phyloP scores from a whole-genome alignment of 2,888 invertebrate species.

The Silvanus unidentatus region DNA sequence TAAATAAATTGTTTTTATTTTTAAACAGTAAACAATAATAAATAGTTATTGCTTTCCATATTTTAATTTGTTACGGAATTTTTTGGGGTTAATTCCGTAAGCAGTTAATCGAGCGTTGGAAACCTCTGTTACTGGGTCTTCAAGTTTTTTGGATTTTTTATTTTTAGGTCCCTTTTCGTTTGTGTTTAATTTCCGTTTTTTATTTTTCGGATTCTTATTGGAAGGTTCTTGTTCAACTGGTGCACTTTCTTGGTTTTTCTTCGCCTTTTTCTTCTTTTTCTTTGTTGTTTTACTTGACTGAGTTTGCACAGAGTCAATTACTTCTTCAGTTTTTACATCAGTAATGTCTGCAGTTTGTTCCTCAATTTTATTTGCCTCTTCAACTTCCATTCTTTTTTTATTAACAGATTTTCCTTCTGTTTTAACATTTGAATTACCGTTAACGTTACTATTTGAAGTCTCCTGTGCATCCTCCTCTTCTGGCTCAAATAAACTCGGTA shows the following conservation, averaged over 20 bases:
- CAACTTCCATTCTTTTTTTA: constrained; percentile 3
- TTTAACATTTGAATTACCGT: constrained; percentile 11
- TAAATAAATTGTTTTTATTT: constrained; percentile 1
- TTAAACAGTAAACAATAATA: not conserved
- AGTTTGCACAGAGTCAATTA: too few relatives aligned
- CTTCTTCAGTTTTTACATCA: too few relatives aligned
- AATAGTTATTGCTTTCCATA: constrained; percentile 41
- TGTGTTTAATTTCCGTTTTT: constrained; percentile 26
- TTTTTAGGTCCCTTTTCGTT: constrained; percentile 31
- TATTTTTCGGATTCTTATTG: too few relatives aligned
- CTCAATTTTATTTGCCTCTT: constrained; percentile 15
- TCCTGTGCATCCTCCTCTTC: constrained; percentile 18
- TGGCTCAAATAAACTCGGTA: constrained; percentile 68
- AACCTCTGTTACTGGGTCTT: constrained; percentile 40
- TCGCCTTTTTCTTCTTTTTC: constrained; percentile 5
- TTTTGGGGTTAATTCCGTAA: constrained; percentile 88
- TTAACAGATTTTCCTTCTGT: constrained; percentile 14
- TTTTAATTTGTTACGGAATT: constrained; percentile 72
- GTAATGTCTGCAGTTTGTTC: constrained; percentile 21
- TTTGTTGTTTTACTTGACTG: constrained; percentile 3
- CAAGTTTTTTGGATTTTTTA: constrained; percentile 30
- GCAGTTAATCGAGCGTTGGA: constrained; percentile 81
- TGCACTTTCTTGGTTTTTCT: not conserved
- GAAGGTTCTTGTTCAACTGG: constrained; percentile 10
- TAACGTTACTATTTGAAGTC: constrained; percentile 16